phyloP scores from a whole-genome alignment of 2,113 vertebrate genomes.

The Platysternon megacephalum region DNA sequence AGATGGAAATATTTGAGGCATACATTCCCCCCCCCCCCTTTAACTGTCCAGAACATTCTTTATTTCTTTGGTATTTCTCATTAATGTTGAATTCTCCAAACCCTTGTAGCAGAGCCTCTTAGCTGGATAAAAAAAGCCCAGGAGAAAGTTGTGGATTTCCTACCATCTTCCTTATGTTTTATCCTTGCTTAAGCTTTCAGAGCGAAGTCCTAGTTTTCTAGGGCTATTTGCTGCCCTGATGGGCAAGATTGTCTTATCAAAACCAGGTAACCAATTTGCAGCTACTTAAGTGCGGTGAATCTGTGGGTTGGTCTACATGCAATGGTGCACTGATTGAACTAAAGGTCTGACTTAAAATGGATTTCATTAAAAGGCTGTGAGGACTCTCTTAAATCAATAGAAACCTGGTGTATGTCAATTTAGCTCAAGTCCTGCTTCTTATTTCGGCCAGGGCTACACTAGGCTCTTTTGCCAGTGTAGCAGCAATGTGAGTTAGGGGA shows the following conservation, averaged over 20 bases:
- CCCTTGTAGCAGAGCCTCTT: not conserved
- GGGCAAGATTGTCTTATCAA: not conserved
- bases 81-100: not conserved
- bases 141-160: not conserved
- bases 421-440: not conserved
- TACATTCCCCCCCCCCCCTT: too few relatives aligned
- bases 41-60: not conserved
- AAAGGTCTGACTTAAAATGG: constrained; percentile 20
- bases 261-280: constrained; percentile 42
- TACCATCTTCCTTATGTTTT: not conserved
- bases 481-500: not conserved
- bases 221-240: not conserved
- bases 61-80: constrained; percentile 22
- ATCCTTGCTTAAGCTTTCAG: not conserved
- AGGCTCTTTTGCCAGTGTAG: not conserved
- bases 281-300: constrained; percentile 12
- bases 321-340: constrained; percentile 14
- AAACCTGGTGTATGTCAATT: not conserved
- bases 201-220: not conserved
- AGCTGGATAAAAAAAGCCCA: not conserved
- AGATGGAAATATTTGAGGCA: constrained; percentile 62
- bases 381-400: not conserved
- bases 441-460: not conserved
- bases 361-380: constrained; percentile 44
- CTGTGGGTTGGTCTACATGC: constrained; percentile 7